Evolutionary conservation across 30 jellyfish, hydroid and myxozoan species (phyloP), one percentile per base, ranked within the genome.

Genomic region (Hydra vulgaris): DNA sequence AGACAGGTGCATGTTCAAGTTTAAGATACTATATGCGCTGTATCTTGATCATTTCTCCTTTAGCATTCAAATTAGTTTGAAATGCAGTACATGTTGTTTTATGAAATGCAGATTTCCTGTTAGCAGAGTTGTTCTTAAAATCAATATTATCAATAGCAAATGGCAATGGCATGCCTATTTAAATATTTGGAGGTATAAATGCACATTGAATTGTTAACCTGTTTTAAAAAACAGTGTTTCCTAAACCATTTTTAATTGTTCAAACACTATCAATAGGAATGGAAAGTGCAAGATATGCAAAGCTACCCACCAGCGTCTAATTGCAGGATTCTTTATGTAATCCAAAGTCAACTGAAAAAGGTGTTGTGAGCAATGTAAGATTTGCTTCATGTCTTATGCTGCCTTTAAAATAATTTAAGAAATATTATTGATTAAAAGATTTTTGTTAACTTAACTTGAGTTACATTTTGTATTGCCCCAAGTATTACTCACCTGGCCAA

Each of bases 331-430:
- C 20, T 74, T 73, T 18, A 26, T 68, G 88, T 23, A 80, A 56
- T 0, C 86, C 87, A n/a, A 80, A 67, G 52, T 87, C 88, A 20
- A 68, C 88, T n/a, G 88, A 25, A 68, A 80, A 27, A 20, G 86
- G 86, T 21, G 86, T 78, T 68, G 7, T 21, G 83, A 21, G n/a
- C 12, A 25, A 40, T 27, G 54, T 24, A 52, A 24, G 69, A 68
- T 61, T 80, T 23, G n/a, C n/a, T n/a, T n/a, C n/a, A n/a, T 21
- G 72, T 27, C 68, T 80, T 80, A 69, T 20, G 75, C 72, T 20
- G 86, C 70, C 20, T 54, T 23, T 54, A 70, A 21, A 17, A 53
- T 79, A 5, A 52, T 4, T 66, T 79, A 53, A 16, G 82, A 55
- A 20, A 20, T 79, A 24, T 17, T 80, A 19, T 79, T 54, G 53